phyloP scores from a whole-genome alignment of 2,888 invertebrate species.

The Latrodectus elegans region DNA sequence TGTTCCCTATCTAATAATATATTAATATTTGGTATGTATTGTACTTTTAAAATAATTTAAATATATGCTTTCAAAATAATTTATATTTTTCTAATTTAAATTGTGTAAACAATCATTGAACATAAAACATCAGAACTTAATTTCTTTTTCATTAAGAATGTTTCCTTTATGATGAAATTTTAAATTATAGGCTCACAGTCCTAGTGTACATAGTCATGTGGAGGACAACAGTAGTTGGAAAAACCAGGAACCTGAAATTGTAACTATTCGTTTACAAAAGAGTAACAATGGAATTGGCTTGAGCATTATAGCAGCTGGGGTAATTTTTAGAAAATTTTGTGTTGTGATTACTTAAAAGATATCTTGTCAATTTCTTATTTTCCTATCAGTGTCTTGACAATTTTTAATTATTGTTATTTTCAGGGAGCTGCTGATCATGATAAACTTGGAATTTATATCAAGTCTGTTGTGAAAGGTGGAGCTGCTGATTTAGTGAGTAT shows the following conservation, averaged over 20 bases:
- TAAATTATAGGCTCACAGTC: conserved; percentile 78
- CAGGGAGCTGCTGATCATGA: conserved; percentile 84
- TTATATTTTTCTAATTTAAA: too few relatives aligned
- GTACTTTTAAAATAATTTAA: too few relatives aligned
- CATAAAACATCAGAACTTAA: too few relatives aligned
- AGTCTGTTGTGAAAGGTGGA: conserved; percentile 92
- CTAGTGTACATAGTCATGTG: conserved; percentile 81
- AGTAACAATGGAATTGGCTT: conserved; percentile 97
- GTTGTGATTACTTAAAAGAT: not conserved
- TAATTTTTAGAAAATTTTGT: conserved; percentile 74
- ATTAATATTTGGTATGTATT: too few relatives aligned
- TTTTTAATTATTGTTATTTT: not conserved
- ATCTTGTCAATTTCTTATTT: not conserved
- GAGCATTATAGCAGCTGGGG: conserved; percentile 98
- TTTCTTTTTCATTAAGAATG: not conserved
- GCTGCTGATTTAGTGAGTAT: conserved; percentile 77
- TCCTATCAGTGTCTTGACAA: not conserved
- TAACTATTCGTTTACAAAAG: conserved; percentile 92
- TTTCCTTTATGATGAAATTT: not conserved
- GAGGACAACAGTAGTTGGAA: conserved; percentile 72
- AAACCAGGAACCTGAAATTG: conserved; percentile 81
- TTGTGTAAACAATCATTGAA: too few relatives aligned
- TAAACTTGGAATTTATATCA: conserved; percentile 97
- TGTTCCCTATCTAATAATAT: too few relatives aligned
- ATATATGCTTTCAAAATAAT: too few relatives aligned